Percentiles rank a stretch among this genome's conserved stretches.
These are phyloP conservation scores for Melopsittacus undulatus DNA, from an alignment of 2,797 vertebrate species.

Conservation along the genomic window DNA sequence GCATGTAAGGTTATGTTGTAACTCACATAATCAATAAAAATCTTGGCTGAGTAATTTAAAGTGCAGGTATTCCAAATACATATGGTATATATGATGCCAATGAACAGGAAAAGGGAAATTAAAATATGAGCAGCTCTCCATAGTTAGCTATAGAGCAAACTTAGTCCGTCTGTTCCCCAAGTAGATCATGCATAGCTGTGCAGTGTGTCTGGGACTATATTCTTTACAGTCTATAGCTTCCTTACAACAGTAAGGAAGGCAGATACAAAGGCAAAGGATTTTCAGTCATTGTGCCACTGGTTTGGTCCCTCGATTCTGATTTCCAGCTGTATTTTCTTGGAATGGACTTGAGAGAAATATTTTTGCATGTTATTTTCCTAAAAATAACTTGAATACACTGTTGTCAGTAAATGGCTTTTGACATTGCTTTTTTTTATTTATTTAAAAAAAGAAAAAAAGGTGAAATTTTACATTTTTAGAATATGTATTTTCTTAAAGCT, in stretches of 20 bases:
- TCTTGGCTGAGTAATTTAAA: not conserved
- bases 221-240: not conserved
- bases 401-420: not conserved
- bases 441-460: not conserved
- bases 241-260: not conserved
- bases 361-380: constrained; percentile 37
- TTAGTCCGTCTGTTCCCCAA: not conserved
- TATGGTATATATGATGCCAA: not conserved
- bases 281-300: not conserved
- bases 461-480: constrained; percentile 19
- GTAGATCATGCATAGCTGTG: not conserved
- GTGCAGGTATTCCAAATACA: not conserved
- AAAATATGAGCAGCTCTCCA: not conserved
- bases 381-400: not conserved
- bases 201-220: not conserved
- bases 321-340: not conserved
- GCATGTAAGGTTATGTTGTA: not conserved
- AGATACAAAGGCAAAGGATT: not conserved
- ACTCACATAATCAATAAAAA: not conserved
- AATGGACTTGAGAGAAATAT: not conserved
- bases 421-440: not conserved
- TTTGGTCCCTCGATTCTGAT: not conserved
- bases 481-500: not conserved
- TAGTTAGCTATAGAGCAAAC: not conserved
- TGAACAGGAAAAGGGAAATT: not conserved